Percentiles rank a stretch among this genome's conserved stretches.
Evolutionary conservation across 2,113 vertebrate genomes (phyloP).

Genomic region (Pterocles orientalis): DNA sequence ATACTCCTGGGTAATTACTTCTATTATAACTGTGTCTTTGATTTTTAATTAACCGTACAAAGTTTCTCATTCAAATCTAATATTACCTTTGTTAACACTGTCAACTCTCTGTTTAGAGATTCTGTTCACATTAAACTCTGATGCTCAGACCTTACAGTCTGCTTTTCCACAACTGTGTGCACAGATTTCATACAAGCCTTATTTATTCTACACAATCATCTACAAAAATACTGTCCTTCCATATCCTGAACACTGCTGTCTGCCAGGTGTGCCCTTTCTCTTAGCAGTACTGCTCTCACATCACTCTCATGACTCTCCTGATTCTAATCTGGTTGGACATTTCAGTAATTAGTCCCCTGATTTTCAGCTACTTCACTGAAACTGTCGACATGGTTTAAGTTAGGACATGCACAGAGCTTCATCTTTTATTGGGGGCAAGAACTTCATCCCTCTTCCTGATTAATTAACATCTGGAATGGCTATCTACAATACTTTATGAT

Average conservation of each 20-base stretch:
- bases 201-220: not conserved
- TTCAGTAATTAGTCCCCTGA: not conserved
- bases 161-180: not conserved
- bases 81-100: constrained; percentile 41
- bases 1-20: constrained; percentile 66
- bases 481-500: not conserved
- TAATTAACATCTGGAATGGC: not conserved
- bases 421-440: not conserved
- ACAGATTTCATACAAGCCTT: not conserved
- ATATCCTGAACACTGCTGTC: not conserved
- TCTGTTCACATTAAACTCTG: not conserved
- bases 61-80: constrained; percentile 40
- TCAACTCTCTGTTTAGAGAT: constrained; percentile 43
- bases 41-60: constrained; percentile 65
- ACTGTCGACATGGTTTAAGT: not conserved
- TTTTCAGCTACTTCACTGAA: not conserved
- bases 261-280: not conserved
- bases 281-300: not conserved
- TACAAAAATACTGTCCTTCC: not conserved
- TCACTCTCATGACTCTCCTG: not conserved
- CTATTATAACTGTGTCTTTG: constrained; percentile 48
- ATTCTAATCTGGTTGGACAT: not conserved
- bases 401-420: not conserved
- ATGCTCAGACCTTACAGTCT: not conserved
- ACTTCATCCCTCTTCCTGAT: not conserved